Evolutionary conservation across 2,888 invertebrate genomes (phyloP).

Genomic region (Argynnis bischoffii): DNA sequence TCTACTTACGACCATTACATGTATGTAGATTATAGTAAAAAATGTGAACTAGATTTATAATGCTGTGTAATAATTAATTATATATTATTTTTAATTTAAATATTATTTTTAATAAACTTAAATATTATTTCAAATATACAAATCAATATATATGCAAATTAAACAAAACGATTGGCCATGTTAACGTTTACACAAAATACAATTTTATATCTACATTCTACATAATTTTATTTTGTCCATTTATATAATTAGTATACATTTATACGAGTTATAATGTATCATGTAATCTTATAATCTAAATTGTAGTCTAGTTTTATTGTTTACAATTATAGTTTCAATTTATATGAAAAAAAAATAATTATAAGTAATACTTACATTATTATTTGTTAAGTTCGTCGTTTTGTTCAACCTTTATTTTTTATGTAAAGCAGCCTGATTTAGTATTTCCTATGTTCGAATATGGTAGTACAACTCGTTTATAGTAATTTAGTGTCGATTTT

Average conservation of each 20-base stretch:
- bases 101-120: too few species aligned
- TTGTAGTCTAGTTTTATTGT: too few species aligned
- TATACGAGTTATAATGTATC: too few species aligned
- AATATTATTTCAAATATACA: neutral
- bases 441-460: constrained; percentile 20
- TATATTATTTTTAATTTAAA: too few species aligned
- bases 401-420: constrained; percentile 3
- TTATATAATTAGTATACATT: too few species aligned
- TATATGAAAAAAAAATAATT: neutral
- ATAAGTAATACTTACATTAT: too few species aligned
- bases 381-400: neutral
- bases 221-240: neutral
- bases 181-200: constrained; percentile 12
- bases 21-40: too few species aligned
- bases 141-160: constrained; percentile 6
- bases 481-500: constrained; percentile 11
- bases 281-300: too few species aligned
- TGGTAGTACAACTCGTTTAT: constrained; percentile 16
- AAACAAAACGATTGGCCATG: constrained; percentile 1
- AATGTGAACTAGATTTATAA: too few species aligned
- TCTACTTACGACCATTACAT: too few species aligned
- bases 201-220: neutral
- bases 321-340: neutral
- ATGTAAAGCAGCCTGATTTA: constrained; percentile 5
- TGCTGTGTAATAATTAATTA: too few species aligned